These are phyloP conservation scores for Artemia franciscana DNA, from an alignment of 1,140 invertebrate genomes.

Conservation along the genomic window DNA sequence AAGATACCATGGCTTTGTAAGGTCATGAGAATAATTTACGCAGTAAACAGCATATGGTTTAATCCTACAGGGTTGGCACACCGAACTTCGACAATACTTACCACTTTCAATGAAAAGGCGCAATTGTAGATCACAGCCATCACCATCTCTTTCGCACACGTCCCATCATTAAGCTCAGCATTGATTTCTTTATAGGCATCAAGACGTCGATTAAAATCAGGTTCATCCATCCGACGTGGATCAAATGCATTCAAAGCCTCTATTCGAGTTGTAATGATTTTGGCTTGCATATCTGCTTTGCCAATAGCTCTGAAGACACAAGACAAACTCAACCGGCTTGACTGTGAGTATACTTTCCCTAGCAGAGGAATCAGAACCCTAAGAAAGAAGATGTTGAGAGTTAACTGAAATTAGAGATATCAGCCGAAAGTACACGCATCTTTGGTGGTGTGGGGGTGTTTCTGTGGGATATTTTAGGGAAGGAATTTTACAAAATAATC, in stretches of 20 bases:
- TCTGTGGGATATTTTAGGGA: too few species aligned
- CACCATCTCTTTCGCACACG: constrained; percentile 36
- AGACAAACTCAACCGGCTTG: constrained; percentile 18
- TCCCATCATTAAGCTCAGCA: constrained; percentile 25
- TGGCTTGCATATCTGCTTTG: constrained; percentile 17
- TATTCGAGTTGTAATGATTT: constrained; percentile 26
- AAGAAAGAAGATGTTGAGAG: constrained; percentile 13
- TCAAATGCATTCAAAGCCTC: constrained; percentile 63
- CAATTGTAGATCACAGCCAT: constrained; percentile 54
- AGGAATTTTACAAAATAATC: too few species aligned
- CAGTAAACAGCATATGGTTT: too few species aligned
- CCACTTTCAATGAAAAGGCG: constrained; percentile 44
- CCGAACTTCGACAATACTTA: constrained; percentile 17
- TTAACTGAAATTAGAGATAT: background rate
- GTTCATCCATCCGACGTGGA: constrained; percentile 61
- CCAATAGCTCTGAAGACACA: constrained; percentile 15
- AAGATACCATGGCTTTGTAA: too few species aligned
- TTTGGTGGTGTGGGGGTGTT: too few species aligned
- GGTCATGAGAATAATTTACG: too few species aligned
- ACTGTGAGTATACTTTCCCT: constrained; percentile 14
- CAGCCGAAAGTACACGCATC: background rate
- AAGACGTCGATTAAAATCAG: constrained; percentile 59
- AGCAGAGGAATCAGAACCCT: constrained; percentile 18
- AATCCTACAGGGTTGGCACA: too few species aligned
- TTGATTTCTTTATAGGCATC: constrained; percentile 42